Evolutionary conservation across 2,113 vertebrate genomes (phyloP).

Genomic region (Xiphophorus hellerii): DNA sequence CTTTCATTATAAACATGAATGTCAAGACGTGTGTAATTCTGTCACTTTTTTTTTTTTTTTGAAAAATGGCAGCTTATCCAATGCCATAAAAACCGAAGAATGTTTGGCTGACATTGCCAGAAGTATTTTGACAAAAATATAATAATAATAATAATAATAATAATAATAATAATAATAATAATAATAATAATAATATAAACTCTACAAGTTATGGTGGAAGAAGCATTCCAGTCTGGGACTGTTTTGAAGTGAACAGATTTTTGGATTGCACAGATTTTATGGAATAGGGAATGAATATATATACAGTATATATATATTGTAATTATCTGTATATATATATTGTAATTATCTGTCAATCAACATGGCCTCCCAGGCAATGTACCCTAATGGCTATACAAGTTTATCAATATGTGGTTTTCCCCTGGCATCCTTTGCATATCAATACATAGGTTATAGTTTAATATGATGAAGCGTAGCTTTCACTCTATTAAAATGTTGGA

Average conservation of each 20-base stretch:
- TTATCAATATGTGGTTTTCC: slow-evolving; percentile 16
- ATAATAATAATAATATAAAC: no score
- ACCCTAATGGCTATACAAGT: not conserved
- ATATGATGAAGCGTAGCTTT: slow-evolving; percentile 46
- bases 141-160: no score
- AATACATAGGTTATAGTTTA: slow-evolving; percentile 51
- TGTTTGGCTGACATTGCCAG: not conserved
- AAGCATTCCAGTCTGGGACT: not conserved
- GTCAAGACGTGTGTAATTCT: not conserved
- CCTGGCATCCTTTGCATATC: slow-evolving; percentile 16
- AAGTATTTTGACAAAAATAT: not conserved
- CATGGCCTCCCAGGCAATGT: no score
- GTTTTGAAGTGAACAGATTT: not conserved
- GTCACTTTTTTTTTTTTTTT: not conserved
- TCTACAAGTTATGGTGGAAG: not conserved
- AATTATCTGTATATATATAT: no score
- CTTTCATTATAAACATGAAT: not conserved
- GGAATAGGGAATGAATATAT: not conserved
- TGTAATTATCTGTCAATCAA: no score
- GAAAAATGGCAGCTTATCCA: not conserved
- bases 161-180: no score
- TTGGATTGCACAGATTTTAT: not conserved
- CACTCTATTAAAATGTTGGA: slow-evolving; percentile 66
- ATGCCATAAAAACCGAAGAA: not conserved
- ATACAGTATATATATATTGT: no score